Base-by-base conservation (phyloP, 2,888 invertebrate genomes). In the Ischnus inquisitorius region DNA sequence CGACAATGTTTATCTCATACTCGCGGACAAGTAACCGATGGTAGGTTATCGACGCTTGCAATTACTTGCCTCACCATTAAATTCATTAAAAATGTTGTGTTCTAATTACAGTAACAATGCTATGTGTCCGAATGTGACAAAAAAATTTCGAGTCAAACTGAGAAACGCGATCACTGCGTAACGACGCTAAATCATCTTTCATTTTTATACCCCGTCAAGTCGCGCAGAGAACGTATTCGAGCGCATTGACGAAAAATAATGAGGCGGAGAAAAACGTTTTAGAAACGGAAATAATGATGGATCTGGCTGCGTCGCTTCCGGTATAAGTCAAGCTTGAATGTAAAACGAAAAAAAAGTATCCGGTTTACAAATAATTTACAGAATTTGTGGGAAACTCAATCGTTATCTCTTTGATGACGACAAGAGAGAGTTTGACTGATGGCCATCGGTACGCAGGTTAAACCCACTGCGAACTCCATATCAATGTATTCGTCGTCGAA, bases 1-100 rank as follows among this genome's bases (percentile, higher is more conserved):
- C 87, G 97, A 97, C 91, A 95, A 96, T 0, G 97, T 96, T 91
- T 97, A 97, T 89, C 94, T 95, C 69, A 95, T 96, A 0, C 94
- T 95, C 89, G 95, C 96, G 0, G 94, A 95, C 62, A 95, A 94
- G 86, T 95, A 95, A 90, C 95, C 96, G 5, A 96, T 97, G 94
- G 96, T 96, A 93, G 92, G 93, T 19, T 12, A 22, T 3, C 48
- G 6, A n/a, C 16, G 1, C 16, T 48, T 16, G 6, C 4, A 48
- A 48, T 6, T 0, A 6, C 6, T 16, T 43, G 14, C 89, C 14
- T n/a, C n/a, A n/a, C n/a, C n/a, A n/a, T n/a, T n/a, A n/a, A n/a
- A n/a, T n/a, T n/a, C n/a, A n/a, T n/a, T n/a, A n/a, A n/a, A n/a
- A n/a, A n/a, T n/a, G n/a, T n/a, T n/a, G n/a, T n/a, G n/a, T n/a